These are phyloP conservation scores for Hedychridium roseum DNA, from an alignment of 2,888 invertebrate genomes.

Conservation along the genomic window DNA sequence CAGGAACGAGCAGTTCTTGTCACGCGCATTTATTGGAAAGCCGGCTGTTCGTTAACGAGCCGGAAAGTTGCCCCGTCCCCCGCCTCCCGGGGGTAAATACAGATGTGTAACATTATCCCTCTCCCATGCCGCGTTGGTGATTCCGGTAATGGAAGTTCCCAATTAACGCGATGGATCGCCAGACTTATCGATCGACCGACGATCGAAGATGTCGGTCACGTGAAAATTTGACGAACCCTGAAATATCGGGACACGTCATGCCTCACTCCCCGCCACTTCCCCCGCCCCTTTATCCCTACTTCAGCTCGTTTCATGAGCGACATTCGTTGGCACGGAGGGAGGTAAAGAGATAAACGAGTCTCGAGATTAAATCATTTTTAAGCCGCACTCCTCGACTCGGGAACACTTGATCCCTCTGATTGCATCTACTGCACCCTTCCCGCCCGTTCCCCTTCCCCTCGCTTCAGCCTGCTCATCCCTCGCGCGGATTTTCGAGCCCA, in stretches of 20 bases:
- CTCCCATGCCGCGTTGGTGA: no score
- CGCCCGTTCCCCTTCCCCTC: background rate
- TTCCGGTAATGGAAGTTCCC: slow-evolving; percentile 18
- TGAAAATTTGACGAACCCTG: no score
- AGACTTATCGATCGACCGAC: slow-evolving; percentile 1
- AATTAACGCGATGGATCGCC: slow-evolving; percentile 20
- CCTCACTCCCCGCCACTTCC: background rate
- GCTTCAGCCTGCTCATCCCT: background rate
- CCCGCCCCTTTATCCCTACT: no score
- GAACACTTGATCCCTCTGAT: slow-evolving; percentile 21
- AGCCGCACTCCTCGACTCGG: slow-evolving; percentile 17
- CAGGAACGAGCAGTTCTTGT: no score
- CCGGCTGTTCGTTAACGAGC: no score
- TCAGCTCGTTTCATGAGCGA: no score
- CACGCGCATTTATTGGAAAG: no score
- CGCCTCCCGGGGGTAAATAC: no score
- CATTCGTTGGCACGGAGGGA: slow-evolving; percentile 11
- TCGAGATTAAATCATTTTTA: slow-evolving; percentile 41
- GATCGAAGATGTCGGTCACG: background rate
- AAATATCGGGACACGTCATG: background rate
- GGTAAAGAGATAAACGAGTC: slow-evolving; percentile 32
- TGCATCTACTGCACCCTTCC: slow-evolving; percentile 9
- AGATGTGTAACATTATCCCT: no score
- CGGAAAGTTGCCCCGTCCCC: no score
- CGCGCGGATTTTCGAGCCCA: background rate